These are phyloP conservation scores for Trissolcus basalis DNA, from an alignment of 1,140 invertebrate genomes.

Conservation along the genomic window DNA sequence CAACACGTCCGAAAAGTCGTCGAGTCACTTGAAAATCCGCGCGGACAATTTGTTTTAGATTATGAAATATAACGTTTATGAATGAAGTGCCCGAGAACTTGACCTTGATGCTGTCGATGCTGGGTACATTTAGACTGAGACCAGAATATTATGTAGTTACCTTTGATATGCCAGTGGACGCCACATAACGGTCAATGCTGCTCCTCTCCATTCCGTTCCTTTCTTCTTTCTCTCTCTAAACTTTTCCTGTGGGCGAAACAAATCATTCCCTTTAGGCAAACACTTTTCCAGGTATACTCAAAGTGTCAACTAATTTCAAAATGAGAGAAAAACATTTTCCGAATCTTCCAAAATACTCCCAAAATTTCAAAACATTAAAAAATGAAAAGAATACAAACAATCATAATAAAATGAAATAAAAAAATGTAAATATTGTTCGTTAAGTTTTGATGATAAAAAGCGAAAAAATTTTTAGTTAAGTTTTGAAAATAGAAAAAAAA, in stretches of 20 bases:
- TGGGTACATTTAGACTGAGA: conserved; percentile 63
- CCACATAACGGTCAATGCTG: conserved; percentile 67
- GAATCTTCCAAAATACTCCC: too few species aligned
- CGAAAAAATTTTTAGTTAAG: too few species aligned
- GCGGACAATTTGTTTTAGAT: too few species aligned
- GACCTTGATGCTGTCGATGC: conserved; percentile 63
- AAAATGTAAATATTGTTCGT: too few species aligned
- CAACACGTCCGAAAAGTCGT: neutral
- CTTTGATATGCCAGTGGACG: conserved; percentile 60
- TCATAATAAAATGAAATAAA: too few species aligned
- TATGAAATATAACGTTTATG: conserved; percentile 18
- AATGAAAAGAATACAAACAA: too few species aligned
- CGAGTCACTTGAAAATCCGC: too few species aligned
- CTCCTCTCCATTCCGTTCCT: conserved; percentile 55
- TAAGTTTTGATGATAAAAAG: too few species aligned
- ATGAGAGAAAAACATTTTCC: too few species aligned
- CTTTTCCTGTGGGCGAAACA: conserved; percentile 34
- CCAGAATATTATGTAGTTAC: conserved; percentile 56
- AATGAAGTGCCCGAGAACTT: conserved; percentile 56
- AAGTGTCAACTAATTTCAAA: too few species aligned
- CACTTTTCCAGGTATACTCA: conserved; percentile 3
- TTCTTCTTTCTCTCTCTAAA: conserved; percentile 45
- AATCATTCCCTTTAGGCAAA: conserved; percentile 6
- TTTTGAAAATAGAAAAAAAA: too few species aligned
- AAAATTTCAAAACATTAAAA: too few species aligned